Evolutionary conservation across 2,113 vertebrate species (phyloP).

Genomic region (Guaruba guarouba): DNA sequence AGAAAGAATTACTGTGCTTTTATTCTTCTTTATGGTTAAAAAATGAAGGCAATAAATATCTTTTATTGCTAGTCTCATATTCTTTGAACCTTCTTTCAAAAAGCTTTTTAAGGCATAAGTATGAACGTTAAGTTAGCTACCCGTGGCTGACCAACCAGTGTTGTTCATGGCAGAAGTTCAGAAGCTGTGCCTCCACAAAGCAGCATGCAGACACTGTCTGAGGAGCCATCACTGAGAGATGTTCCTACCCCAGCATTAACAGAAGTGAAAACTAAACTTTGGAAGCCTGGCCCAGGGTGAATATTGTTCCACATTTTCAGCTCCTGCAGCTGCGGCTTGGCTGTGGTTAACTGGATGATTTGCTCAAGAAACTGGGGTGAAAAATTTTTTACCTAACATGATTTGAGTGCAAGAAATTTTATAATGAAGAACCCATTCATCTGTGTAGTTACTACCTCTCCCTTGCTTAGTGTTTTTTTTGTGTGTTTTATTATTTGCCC

Average conservation of each 20-base stretch:
- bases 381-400: neutral
- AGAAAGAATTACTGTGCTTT: neutral
- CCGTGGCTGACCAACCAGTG: neutral
- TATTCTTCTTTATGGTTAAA: neutral
- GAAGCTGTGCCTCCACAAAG: neutral
- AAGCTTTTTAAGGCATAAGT: neutral
- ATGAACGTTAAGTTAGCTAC: neutral
- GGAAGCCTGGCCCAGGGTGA: neutral
- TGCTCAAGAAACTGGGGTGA: neutral
- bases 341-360: neutral
- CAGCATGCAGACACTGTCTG: neutral
- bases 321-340: neutral
- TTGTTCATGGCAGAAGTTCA: neutral
- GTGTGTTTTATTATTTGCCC: neutral
- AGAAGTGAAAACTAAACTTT: neutral
- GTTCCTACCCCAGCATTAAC: neutral
- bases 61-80: neutral
- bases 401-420: neutral
- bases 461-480: neutral
- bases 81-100: neutral
- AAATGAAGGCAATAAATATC: neutral
- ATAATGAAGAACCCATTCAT: neutral
- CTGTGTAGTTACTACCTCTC: neutral
- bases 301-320: neutral
- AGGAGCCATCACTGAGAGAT: neutral